Evolutionary conservation across 1,140 invertebrate species (phyloP), one percentile per base, ranked within the genome.

Genomic region (Rhyzopertha dominica): DNA sequence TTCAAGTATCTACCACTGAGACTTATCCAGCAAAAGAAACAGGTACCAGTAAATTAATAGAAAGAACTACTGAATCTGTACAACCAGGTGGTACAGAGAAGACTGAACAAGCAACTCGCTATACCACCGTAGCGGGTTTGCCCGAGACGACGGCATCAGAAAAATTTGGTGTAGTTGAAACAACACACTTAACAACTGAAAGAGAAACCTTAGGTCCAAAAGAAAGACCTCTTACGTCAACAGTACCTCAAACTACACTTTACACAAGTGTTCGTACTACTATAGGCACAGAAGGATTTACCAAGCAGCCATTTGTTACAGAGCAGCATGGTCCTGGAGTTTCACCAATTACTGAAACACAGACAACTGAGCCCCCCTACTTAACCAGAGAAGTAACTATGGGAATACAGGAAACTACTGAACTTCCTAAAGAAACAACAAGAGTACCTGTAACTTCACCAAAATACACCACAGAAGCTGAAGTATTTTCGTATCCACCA

Each of bases 341-440:
- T 45, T 38, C 42, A 1, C 35, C 42, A 19, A 17, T 45, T 59
- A 57, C 54, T 60, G 59, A 60, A 44, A 46, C 25, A 30, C 43
- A 45, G 28, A 46, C 25, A 24, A 30, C 29, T 26, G 24, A 40
- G 10, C 5, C 20, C 13, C 2, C n/a, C n/a, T n/a, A n/a, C n/a
- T n/a, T n/a, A n/a, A n/a, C n/a, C n/a, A 3, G 3, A 18, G 12
- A 14, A 32, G 2, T 34, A 13, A 30, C n/a, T 37, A 43, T 28
- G 39, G 43, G 38, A 25, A 43, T 24, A 24, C 24, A 50, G 35
- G 10, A 13, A 32, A 56, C 51, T 12, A 44, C 47, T 19, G 16
- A 5, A 23, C 28, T 43, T 19, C 17, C 37, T 56, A 58, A 55
- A 56, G 61, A 64, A 49, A 47, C 28, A 23, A 38, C 47, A 44